Percentiles rank a stretch among this genome's conserved stretches.
These are phyloP conservation scores for Myotis davidii DNA, from an alignment of 2,113 vertebrate species.

Conservation along the genomic window DNA sequence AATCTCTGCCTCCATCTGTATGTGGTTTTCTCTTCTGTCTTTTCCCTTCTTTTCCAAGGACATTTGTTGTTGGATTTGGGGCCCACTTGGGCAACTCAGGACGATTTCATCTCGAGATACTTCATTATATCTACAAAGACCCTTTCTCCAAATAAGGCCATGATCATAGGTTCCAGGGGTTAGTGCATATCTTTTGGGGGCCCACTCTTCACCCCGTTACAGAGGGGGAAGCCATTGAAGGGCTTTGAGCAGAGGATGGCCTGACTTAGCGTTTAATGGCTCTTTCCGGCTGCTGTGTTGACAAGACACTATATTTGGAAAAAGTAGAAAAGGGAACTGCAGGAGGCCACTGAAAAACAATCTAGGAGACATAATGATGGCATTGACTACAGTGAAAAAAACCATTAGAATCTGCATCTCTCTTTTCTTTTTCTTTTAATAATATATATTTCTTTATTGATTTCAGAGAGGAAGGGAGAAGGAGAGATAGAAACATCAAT, in stretches of 20 bases:
- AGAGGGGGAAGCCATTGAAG: neutral
- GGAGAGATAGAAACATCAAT: too few species aligned
- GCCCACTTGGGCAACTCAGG: neutral
- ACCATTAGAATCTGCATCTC: neutral
- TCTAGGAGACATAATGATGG: neutral
- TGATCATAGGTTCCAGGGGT: neutral
- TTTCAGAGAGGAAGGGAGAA: too few species aligned
- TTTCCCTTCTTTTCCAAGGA: neutral
- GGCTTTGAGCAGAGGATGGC: neutral
- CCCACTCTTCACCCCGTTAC: neutral
- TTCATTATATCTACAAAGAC: constrained; percentile 15
- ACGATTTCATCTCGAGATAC: neutral
- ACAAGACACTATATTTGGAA: neutral
- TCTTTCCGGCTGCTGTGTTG: neutral
- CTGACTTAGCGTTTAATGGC: neutral
- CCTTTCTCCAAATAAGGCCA: neutral
- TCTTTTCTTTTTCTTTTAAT: too few species aligned
- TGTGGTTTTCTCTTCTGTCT: neutral
- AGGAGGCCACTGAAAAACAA: neutral
- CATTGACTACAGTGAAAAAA: neutral
- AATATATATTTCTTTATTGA: too few species aligned
- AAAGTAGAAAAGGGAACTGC: neutral
- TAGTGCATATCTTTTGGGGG: neutral
- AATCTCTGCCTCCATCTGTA: neutral
- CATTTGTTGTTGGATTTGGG: neutral